Base-by-base conservation (phyloP, 2,113 vertebrate genomes). In the Octodon degus region DNA sequence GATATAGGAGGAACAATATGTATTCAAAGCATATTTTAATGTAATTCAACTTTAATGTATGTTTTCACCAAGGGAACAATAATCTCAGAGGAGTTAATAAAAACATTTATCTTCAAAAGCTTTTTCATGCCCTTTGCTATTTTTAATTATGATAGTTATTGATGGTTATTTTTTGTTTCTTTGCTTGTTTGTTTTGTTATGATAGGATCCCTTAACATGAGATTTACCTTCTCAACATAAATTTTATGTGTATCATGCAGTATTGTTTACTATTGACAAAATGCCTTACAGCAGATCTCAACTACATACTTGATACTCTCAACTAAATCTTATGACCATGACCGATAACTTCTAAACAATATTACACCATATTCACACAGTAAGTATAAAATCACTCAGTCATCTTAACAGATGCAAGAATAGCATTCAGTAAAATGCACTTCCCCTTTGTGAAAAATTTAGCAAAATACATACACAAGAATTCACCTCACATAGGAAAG, bases 81-180 rank as follows among this genome's bases (percentile, higher is more conserved):
- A 5, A 68, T 30, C 19, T n/a, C 14, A 76, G 30, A 65, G 8
- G 32, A 74, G 8, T 30, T 47, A 86, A 86, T 10, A 53, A 13
- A 37, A 65, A 20, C 13, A 27, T 82, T 19, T 6, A 60, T 8
- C 6, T 68, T 37, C 34, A 60, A 76, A 67, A 53, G 5, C 34
- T 34, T 68, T 1, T 17, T n/a, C 5, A 7, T 91, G 16, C 5
- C 6, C 0, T 2, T 77, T 47, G 16, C 7, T 4, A 0, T 2
- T 77, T 47, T 50, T 30, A 68, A 5, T n/a, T 11, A 7, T 80
- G 27, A 0, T 58, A 65, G n/a, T 77, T 43, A 27, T 67, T 60
- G 13, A 1, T 34, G 7, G 22, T 19, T 22, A 24, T 62, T 24
- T 62, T 62, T 24, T 62, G 20, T 62, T 62, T 20, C 7, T 60